Base-by-base conservation (phyloP, 2,797 vertebrate species). In the Cercopithecus diana region DNA sequence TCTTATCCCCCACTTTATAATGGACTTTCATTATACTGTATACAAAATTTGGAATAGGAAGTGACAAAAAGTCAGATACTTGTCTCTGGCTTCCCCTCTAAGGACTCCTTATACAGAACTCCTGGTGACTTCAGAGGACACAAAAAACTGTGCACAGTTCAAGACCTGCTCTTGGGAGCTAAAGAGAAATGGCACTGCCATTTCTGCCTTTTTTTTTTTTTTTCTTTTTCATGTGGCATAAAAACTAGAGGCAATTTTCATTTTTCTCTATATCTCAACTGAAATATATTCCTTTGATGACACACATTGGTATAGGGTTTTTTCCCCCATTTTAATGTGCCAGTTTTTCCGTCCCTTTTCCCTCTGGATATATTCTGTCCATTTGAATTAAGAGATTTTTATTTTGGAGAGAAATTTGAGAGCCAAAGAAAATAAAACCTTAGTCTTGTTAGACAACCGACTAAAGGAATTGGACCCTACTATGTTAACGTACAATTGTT, bases 401-500 rank as follows among this genome's bases (percentile, higher is more conserved):
- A 93, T 90, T 93, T 98, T 96, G 70, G 19, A 7, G 92, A 95
- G 80, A 3, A 94, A 80, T 96, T 89, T 93, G 45, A 4, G n/a
- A 87, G 0, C 20, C 24, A 92, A 97, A 83, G 11, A 75, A 87
- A 79, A 77, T 19, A 7, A 93, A 85, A 82, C 7, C 8, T 61
- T 70, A 61, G 26, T 86, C 9, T 88, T 52, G 0, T 19, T 81
- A 88, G 26, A 48, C 20, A 95, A 82, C 1, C 43, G 36, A 61
- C 3, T 86, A 87, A 89, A 89, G 26, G 20, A 93, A 58, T 75
- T 80, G 17, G 90, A 90, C 3, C 24, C 41, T 52, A 4, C 12
- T 64, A 22, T 88, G 28, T 72, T 79, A 15, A 5, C 3, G 30
- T 50, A 26, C 1, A 1, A 36, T 80, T 43, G 4, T 13, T 70